These are phyloP conservation scores for Xenopus laevis DNA, from an alignment of 2,113 vertebrate species.

Conservation along the genomic window DNA sequence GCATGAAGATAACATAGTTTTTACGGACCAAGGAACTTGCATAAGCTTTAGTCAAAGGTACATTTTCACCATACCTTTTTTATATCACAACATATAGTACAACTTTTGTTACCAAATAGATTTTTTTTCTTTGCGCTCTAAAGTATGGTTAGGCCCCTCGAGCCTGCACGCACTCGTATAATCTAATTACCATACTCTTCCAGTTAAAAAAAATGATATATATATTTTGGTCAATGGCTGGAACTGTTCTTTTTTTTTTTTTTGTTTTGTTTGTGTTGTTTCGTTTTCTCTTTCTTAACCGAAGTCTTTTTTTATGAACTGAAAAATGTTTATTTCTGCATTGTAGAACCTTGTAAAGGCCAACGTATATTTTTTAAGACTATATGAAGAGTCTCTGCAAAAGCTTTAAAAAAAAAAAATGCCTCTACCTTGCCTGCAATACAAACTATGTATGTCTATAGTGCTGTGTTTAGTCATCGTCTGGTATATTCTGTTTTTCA, in stretches of 20 bases:
- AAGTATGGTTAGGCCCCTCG: conserved; percentile 75
- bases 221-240: conserved; percentile 74
- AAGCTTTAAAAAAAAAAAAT: conserved; percentile 97
- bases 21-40: conserved; percentile 98
- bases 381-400: conserved; percentile 95
- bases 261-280: too few species aligned
- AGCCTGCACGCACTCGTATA: conserved; percentile 74
- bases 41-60: conserved; percentile 99
- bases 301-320: conserved; percentile 64
- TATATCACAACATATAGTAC: conserved; percentile 94
- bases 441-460: conserved; percentile 79
- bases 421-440: conserved; percentile 98
- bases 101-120: conserved; percentile 99
- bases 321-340: conserved; percentile 59
- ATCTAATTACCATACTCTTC: conserved; percentile 74
- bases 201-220: conserved; percentile 59
- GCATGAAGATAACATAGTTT: conserved; percentile 86
- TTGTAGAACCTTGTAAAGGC: conserved; percentile 86
- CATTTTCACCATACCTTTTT: conserved; percentile 98
- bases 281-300: conserved; percentile 77
- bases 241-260: conserved; percentile 66
- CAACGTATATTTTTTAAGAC: conserved; percentile 84
- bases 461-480: conserved; percentile 66
- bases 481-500: conserved; percentile 60
- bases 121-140: conserved; percentile 79